Percentiles rank a stretch among this genome's conserved stretches.
phyloP scores from a whole-genome alignment of 2,797 vertebrate genomes.

The Melanotaenia nigrans region DNA sequence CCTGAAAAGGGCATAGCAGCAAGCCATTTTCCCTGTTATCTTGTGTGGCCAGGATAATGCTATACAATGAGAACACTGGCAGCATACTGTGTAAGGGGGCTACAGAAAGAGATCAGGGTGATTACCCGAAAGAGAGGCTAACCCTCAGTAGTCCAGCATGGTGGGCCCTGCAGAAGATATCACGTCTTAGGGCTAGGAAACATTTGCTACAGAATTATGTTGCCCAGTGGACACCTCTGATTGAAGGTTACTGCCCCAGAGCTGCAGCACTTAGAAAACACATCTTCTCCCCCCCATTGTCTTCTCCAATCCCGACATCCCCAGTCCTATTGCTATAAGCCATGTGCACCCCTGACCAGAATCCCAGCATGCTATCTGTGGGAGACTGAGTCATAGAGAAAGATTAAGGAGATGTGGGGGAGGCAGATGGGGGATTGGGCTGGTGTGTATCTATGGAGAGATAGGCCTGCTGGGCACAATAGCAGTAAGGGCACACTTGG shows the following conservation, averaged over 20 bases:
- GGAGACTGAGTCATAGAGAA: constrained; percentile 60
- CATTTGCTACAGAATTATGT: constrained; percentile 46
- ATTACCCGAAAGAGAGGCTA: constrained; percentile 8
- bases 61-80: constrained; percentile 19
- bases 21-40: background rate
- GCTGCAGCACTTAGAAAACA: constrained; percentile 44
- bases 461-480: constrained; percentile 76
- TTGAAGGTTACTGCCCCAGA: constrained; percentile 48
- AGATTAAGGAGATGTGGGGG: constrained; percentile 64
- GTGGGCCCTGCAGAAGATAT: constrained; percentile 19
- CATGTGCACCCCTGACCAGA: constrained; percentile 48
- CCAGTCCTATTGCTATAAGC: constrained; percentile 42
- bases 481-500: constrained; percentile 83
- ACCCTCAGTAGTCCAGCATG: constrained; percentile 4
- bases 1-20: background rate
- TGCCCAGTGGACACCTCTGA: constrained; percentile 52
- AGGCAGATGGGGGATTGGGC: constrained; percentile 30
- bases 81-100: constrained; percentile 1
- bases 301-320: constrained; percentile 31
- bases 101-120: background rate
- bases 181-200: constrained; percentile 41
- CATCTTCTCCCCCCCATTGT: constrained; percentile 43
- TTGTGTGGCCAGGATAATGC: constrained; percentile 3
- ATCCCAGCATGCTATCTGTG: constrained; percentile 63
- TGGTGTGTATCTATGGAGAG: constrained; percentile 41